Evolutionary conservation across 2,888 invertebrate genomes (phyloP).

Genomic region (Hypercompe scribonia): DNA sequence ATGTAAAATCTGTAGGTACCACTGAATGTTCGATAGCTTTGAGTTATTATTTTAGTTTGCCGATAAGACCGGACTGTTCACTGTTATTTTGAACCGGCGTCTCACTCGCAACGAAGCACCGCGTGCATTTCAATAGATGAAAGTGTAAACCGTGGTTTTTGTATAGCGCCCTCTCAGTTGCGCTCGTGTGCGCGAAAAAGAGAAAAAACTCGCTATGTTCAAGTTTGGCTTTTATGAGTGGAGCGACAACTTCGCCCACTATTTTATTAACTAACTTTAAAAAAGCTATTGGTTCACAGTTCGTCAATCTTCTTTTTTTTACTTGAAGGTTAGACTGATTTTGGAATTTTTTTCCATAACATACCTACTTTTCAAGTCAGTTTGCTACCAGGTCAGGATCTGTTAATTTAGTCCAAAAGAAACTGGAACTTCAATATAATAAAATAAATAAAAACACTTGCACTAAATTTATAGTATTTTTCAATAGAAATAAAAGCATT

Average conservation of each 20-base stretch:
- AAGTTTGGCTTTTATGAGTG: slow-evolving; percentile 71
- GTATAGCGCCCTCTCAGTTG: slow-evolving; percentile 81
- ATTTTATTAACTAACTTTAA: slow-evolving; percentile 63
- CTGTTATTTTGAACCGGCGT: slow-evolving; percentile 77
- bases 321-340: neutral
- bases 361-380: neutral
- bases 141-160: slow-evolving; percentile 85
- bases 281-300: neutral
- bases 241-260: slow-evolving; percentile 79
- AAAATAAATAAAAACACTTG: neutral
- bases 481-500: neutral
- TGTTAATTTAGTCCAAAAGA: neutral
- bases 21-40: slow-evolving; percentile 62
- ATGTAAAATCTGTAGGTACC: slow-evolving; percentile 62
- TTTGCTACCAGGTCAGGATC: neutral
- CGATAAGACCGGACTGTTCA: slow-evolving; percentile 72
- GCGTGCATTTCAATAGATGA: slow-evolving; percentile 85
- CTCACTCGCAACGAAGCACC: slow-evolving; percentile 78
- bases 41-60: slow-evolving; percentile 72
- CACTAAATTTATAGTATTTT: neutral
- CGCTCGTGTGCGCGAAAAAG: slow-evolving; percentile 64
- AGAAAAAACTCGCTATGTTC: slow-evolving; percentile 65
- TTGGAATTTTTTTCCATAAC: neutral
- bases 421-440: neutral
- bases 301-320: neutral